These are phyloP conservation scores for Melinaea marsaeus DNA, from an alignment of 2,888 invertebrate genomes.

Conservation along the genomic window DNA sequence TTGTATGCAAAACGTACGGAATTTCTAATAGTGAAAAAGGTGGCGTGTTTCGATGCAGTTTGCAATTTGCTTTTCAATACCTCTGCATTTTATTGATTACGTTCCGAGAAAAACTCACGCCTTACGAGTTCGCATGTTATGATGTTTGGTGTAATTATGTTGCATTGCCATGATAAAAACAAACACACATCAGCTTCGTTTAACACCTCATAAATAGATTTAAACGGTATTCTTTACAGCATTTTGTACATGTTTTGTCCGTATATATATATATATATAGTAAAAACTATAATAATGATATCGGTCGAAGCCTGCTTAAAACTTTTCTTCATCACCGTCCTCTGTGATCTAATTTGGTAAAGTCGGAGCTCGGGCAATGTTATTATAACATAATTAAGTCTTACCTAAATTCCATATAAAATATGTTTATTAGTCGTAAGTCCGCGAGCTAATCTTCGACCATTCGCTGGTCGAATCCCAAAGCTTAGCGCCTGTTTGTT, in stretches of 20 bases:
- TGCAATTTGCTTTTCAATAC: constrained; percentile 58
- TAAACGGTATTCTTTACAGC: no score
- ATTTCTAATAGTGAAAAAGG: constrained; percentile 36
- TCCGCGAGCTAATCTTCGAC: constrained; percentile 66
- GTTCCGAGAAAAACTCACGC: constrained; percentile 60
- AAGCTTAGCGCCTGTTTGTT: constrained; percentile 74
- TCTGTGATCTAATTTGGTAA: constrained; percentile 6
- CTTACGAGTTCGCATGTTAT: constrained; percentile 39
- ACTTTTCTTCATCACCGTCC: neutral
- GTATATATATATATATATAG: neutral
- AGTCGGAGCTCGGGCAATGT: constrained; percentile 29
- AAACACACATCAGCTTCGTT: neutral
- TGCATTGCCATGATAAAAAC: constrained; percentile 5
- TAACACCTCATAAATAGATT: no score
- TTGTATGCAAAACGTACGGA: constrained; percentile 8
- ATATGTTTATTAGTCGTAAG: constrained; percentile 57
- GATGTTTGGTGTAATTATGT: constrained; percentile 34
- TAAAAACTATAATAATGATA: neutral
- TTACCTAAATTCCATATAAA: constrained; percentile 52
- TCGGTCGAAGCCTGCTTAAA: neutral
- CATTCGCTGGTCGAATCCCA: constrained; percentile 66
- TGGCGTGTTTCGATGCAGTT: constrained; percentile 50
- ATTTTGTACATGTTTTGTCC: neutral
- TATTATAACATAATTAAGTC: constrained; percentile 45
- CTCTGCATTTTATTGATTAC: constrained; percentile 62